Evolutionary conservation across 1,140 invertebrate genomes (phyloP).

Genomic region (Zaprionus davidi): DNA sequence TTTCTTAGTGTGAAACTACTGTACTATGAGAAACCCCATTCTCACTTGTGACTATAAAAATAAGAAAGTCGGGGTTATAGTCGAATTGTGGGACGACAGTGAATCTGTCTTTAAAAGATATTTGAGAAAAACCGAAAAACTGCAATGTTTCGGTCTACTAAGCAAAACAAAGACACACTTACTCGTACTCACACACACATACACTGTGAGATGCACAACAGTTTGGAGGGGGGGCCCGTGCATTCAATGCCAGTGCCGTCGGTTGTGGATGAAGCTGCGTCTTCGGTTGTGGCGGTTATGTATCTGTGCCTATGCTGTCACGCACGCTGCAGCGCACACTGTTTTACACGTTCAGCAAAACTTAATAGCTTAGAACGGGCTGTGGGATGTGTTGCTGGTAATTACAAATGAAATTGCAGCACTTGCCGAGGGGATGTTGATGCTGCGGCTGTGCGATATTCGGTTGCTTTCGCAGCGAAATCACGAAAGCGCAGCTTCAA

Average conservation of each 20-base stretch:
- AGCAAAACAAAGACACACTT: slow-evolving; percentile 30
- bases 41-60: slow-evolving; percentile 45
- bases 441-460: slow-evolving; percentile 47
- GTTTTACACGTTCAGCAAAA: slow-evolving; percentile 39
- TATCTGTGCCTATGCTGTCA: slow-evolving; percentile 39
- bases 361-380: slow-evolving; percentile 76
- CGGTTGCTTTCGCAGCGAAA: slow-evolving; percentile 69
- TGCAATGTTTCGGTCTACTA: slow-evolving; percentile 66
- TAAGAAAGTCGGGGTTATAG: slow-evolving; percentile 55
- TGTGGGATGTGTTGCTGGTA: slow-evolving; percentile 49
- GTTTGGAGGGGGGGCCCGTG: slow-evolving; percentile 18
- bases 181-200: slow-evolving; percentile 8
- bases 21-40: neutral
- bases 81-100: slow-evolving; percentile 61
- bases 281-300: slow-evolving; percentile 1
- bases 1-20: slow-evolving; percentile 1
- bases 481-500: slow-evolving; percentile 77
- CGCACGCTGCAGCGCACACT: slow-evolving; percentile 52
- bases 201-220: slow-evolving; percentile 3
- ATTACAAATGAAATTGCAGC: slow-evolving; percentile 69
- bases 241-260: slow-evolving; percentile 27
- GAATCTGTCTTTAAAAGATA: slow-evolving; percentile 54
- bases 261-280: slow-evolving; percentile 3
- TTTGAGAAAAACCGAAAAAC: slow-evolving; percentile 43
- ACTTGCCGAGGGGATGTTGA: slow-evolving; percentile 28